These are phyloP conservation scores for Lepisosteus oculatus DNA, from an alignment of 2,113 vertebrate genomes.

Conservation along the genomic window DNA sequence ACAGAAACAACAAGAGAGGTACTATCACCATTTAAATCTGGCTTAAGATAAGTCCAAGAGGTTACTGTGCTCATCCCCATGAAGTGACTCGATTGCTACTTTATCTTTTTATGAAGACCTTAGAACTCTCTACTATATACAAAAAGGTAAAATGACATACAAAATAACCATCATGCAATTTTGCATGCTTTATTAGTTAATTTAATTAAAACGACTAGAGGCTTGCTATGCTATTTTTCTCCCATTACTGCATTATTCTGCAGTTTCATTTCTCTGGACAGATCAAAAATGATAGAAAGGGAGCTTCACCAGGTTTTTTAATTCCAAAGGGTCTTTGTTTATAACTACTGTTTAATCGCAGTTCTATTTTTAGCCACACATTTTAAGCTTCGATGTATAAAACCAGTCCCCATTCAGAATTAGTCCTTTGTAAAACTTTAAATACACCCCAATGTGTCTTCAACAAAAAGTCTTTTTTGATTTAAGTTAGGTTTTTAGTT, in stretches of 20 bases:
- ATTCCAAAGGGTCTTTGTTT: slow-evolving; percentile 44
- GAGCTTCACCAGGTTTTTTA: slow-evolving; percentile 16
- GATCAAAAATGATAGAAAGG: slow-evolving; percentile 17
- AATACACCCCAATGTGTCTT: slow-evolving; percentile 70
- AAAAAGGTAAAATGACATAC: slow-evolving; percentile 28
- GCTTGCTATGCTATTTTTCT: slow-evolving; percentile 23
- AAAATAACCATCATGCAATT: slow-evolving; percentile 35
- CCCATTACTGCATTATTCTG: slow-evolving; percentile 34
- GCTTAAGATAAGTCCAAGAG: slow-evolving; percentile 38
- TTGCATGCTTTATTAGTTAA: slow-evolving; percentile 39
- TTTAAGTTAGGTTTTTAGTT: slow-evolving; percentile 60
- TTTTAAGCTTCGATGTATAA: slow-evolving; percentile 63
- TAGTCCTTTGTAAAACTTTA: slow-evolving; percentile 61
- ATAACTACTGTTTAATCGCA: slow-evolving; percentile 49
- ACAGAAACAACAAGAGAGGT: slow-evolving; percentile 34
- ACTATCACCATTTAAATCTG: slow-evolving; percentile 29
- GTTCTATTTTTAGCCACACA: slow-evolving; percentile 49
- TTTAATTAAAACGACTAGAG: slow-evolving; percentile 34
- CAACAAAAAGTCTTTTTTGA: slow-evolving; percentile 65
- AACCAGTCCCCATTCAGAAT: slow-evolving; percentile 64
- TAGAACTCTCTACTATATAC: slow-evolving; percentile 7
- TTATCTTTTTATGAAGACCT: slow-evolving; percentile 14
- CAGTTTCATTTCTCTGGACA: slow-evolving; percentile 27
- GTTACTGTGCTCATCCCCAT: slow-evolving; percentile 20
- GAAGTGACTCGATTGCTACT: slow-evolving; percentile 16